These are phyloP conservation scores for Hetaerina titia DNA, from an alignment of 2,888 invertebrate genomes.

Conservation along the genomic window DNA sequence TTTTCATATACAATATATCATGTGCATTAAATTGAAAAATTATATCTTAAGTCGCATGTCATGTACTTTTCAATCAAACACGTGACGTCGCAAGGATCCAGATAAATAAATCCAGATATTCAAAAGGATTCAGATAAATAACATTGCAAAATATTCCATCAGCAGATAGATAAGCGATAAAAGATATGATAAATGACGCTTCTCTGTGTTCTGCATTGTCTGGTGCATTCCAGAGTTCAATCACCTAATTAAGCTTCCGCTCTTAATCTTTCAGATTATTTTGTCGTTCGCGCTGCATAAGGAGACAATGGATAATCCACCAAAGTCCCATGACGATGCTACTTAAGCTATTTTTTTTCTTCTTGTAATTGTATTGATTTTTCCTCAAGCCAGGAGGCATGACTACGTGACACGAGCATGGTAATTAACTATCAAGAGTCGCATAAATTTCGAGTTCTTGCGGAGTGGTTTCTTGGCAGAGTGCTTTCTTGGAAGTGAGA, in stretches of 20 bases:
- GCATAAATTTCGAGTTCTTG: background rate
- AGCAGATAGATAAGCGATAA: no score
- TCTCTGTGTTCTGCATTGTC: background rate
- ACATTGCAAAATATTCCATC: no score
- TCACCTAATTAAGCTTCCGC: background rate
- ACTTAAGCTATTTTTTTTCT: background rate
- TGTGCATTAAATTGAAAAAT: no score
- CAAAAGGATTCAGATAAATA: no score
- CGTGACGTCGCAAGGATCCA: no score
- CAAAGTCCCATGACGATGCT: background rate
- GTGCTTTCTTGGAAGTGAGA: conserved; percentile 39
- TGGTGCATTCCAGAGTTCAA: background rate
- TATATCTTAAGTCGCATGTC: no score
- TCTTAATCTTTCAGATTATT: background rate
- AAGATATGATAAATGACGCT: no score
- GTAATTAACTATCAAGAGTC: background rate
- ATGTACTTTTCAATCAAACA: no score
- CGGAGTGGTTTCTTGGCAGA: conserved; percentile 6
- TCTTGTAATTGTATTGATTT: background rate
- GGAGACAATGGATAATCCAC: background rate
- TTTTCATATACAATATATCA: no score
- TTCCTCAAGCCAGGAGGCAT: background rate
- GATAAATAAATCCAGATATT: no score
- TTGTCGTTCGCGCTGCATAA: background rate
- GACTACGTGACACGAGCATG: background rate